phyloP scores from a whole-genome alignment of 2,888 invertebrate species.

The Gisinianus flammeolus region DNA sequence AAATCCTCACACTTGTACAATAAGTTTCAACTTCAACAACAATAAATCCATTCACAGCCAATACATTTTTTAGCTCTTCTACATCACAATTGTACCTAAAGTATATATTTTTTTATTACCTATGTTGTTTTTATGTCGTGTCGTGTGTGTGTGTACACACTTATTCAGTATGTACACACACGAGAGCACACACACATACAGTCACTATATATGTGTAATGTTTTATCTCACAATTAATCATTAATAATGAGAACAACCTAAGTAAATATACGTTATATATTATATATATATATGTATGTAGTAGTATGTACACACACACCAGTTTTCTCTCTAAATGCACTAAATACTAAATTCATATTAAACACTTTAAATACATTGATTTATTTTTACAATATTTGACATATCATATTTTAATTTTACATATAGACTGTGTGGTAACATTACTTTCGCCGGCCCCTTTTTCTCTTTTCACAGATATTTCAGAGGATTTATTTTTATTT shows the following conservation, averaged over 20 bases:
- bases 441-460: slow-evolving; percentile 28
- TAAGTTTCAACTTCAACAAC: too few species aligned
- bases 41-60: not conserved
- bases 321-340: not conserved
- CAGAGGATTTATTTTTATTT: slow-evolving; percentile 9
- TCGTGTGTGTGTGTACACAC: not conserved
- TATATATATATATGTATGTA: not conserved
- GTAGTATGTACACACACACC: not conserved
- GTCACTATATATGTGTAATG: not conserved
- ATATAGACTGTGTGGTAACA: slow-evolving; percentile 27
- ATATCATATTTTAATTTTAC: not conserved
- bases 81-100: slow-evolving; percentile 31
- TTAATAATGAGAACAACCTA: not conserved
- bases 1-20: too few species aligned
- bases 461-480: too few species aligned
- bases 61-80: not conserved
- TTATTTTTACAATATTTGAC: not conserved
- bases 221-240: not conserved
- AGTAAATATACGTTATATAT: not conserved
- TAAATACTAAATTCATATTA: not conserved
- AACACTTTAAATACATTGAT: slow-evolving; percentile 1
- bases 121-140: not conserved
- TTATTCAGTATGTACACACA: not conserved
- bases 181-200: not conserved
- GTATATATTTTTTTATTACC: not conserved